Evolutionary conservation across 2,888 invertebrate species (phyloP).

Genomic region (Diarsia brunnea): DNA sequence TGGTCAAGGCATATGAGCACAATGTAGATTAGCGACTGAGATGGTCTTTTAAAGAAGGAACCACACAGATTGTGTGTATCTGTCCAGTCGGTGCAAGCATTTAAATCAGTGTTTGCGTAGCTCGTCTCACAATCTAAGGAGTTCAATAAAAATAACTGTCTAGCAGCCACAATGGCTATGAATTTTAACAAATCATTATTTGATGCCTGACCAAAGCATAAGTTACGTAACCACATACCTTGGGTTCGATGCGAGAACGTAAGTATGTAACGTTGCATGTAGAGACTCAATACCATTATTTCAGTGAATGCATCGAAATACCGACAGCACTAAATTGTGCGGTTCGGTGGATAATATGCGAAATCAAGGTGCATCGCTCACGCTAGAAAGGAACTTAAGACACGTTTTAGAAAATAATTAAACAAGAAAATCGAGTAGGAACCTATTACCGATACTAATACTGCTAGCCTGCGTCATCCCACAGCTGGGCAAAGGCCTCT

Average conservation of each 20-base stretch:
- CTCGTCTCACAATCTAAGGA: too few relatives aligned
- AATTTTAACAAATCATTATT: neutral
- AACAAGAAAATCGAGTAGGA: neutral
- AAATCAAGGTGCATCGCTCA: constrained; percentile 44
- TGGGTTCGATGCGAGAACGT: constrained; percentile 20
- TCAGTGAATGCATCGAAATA: constrained; percentile 60
- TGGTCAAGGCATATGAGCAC: too few relatives aligned
- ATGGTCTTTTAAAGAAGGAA: too few relatives aligned
- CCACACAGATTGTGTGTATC: too few relatives aligned
- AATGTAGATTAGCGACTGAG: too few relatives aligned
- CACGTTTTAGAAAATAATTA: neutral
- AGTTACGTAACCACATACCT: constrained; percentile 41
- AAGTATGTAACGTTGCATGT: constrained; percentile 69
- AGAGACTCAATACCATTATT: constrained; percentile 70
- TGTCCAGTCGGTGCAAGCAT: too few relatives aligned
- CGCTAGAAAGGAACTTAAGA: constrained; percentile 30
- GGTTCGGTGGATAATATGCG: constrained; percentile 21
- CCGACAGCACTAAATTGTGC: constrained; percentile 37
- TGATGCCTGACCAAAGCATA: neutral
- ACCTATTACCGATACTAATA: too few relatives aligned
- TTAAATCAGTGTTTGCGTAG: too few relatives aligned
- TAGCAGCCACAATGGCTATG: neutral
- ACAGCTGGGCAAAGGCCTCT: too few relatives aligned
- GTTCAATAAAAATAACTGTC: too few relatives aligned
- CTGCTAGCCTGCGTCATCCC: too few relatives aligned